Evolutionary conservation across 2,888 invertebrate genomes (phyloP).

Genomic region (Hoplodrina ambigua): DNA sequence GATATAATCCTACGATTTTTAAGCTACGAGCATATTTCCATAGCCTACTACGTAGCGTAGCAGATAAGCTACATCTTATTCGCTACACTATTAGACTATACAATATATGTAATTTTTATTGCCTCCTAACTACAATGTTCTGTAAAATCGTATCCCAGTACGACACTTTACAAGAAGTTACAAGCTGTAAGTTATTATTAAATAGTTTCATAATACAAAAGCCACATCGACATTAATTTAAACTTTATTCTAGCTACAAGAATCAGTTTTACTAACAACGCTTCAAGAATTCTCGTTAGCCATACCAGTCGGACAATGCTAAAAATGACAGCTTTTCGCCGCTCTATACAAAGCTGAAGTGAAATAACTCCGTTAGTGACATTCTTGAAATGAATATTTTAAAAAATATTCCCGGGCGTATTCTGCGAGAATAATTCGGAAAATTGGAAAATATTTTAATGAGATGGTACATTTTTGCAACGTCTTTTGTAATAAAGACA

Average conservation of each 20-base stretch:
- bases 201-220: constrained; percentile 1
- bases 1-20: not conserved
- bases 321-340: constrained; percentile 65
- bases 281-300: constrained; percentile 62
- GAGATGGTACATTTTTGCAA: constrained; percentile 4
- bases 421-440: constrained; percentile 8
- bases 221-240: constrained; percentile 11
- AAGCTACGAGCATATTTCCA: not conserved
- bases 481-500: not conserved
- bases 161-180: not conserved
- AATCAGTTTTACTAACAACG: constrained; percentile 23
- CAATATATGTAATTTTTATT: no score
- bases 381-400: constrained; percentile 64
- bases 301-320: constrained; percentile 60
- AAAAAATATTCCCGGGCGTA: constrained; percentile 30
- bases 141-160: no score
- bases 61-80: not conserved
- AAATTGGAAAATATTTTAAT: constrained; percentile 19
- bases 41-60: constrained; percentile 3
- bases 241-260: constrained; percentile 5
- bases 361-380: constrained; percentile 69
- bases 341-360: constrained; percentile 58
- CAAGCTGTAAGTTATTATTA: not conserved
- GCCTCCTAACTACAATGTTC: no score
- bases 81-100: no score